Percentiles rank a stretch among this genome's conserved stretches.
Evolutionary conservation across 2,888 invertebrate species (phyloP).

Genomic region (Bombylius major): DNA sequence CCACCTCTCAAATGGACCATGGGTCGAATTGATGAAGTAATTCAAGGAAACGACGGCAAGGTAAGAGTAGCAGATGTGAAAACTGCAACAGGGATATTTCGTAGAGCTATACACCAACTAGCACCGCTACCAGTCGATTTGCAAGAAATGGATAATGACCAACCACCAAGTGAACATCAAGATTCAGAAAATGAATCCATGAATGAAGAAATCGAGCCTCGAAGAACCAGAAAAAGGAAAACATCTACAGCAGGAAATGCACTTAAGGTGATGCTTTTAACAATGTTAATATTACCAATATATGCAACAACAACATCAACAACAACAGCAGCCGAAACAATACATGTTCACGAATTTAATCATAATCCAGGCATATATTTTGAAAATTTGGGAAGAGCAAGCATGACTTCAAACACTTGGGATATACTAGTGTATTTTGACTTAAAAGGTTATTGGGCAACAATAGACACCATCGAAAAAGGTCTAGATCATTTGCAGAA

Average conservation of each 20-base stretch:
- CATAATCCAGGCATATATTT: not conserved
- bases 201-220: not conserved
- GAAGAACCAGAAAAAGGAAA: not conserved
- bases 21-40: not conserved
- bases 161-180: not conserved
- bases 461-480: not conserved
- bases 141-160: no score
- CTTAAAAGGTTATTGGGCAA: not conserved
- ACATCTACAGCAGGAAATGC: not conserved
- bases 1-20: not conserved
- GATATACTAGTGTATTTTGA: not conserved
- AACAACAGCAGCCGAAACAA: not conserved
- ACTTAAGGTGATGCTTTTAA: not conserved
- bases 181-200: not conserved
- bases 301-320: no score
- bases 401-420: not conserved
- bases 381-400: not conserved
- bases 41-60: not conserved
- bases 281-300: not conserved
- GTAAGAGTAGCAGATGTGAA: slow-evolving; percentile 9
- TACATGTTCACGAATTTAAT: not conserved
- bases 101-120: not conserved
- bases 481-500: no score
- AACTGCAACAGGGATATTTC: not conserved
- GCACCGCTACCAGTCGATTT: not conserved